Conservation (phyloP, 2,113 vertebrate genomes). For the Platycercus adscitus region DNA sequence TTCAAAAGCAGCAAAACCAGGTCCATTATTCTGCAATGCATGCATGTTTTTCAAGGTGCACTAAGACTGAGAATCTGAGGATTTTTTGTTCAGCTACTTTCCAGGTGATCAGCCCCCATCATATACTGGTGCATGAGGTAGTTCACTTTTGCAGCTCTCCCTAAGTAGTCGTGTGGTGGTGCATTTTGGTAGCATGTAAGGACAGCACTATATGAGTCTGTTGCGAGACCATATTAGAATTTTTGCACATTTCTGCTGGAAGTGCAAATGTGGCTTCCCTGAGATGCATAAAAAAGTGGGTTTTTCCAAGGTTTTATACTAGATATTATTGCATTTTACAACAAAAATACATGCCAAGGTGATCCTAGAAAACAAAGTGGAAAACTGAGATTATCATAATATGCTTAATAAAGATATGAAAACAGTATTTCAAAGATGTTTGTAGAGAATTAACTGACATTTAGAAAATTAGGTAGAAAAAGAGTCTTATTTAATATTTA, state of each 20-base stretch:
- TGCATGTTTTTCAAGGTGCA: not conserved
- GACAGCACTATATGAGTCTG: not conserved
- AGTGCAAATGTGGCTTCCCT: not conserved
- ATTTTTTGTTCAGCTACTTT: not conserved
- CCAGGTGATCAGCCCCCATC: not conserved
- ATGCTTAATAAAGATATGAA: not conserved
- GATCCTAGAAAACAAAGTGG: not conserved
- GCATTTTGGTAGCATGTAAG: not conserved
- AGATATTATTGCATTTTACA: not conserved
- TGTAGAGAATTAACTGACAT: not conserved
- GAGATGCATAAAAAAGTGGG: not conserved
- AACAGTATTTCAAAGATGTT: not conserved
- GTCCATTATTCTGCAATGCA: not conserved
- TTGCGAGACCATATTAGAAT: not conserved
- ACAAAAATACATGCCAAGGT: not conserved
- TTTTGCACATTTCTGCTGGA: not conserved
- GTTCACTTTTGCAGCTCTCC: not conserved
- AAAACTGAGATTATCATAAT: not conserved
- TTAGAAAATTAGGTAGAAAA: not conserved
- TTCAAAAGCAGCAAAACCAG: not conserved
- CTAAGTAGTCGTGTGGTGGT: not conserved
- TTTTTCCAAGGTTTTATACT: not conserved
- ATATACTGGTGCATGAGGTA: not conserved
- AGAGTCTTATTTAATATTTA: not conserved
- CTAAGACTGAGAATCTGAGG: not conserved